A percentile compares a stretch with the other conserved stretches of the same genome.
phyloP scores from a whole-genome alignment of 2,797 vertebrate genomes.

The Oreortyx pictus region DNA sequence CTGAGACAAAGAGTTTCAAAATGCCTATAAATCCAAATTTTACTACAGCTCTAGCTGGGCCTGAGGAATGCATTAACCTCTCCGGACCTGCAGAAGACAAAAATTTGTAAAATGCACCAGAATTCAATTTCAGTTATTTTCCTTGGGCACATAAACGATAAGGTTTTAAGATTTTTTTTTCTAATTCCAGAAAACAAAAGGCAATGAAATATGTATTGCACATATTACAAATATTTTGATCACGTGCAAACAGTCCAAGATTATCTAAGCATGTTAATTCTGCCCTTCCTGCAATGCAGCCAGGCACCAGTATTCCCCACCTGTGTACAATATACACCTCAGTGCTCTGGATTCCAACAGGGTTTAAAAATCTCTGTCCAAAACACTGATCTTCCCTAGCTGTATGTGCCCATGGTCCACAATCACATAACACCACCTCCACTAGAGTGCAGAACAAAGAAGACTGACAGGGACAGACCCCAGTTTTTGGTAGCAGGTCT shows the following conservation, averaged over 20 bases:
- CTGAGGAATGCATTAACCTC: conserved; percentile 26
- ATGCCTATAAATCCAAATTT: conserved; percentile 33
- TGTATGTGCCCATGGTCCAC: background rate
- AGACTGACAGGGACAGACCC: accelerated
- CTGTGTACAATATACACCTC: background rate
- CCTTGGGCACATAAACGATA: background rate
- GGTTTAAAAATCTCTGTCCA: background rate
- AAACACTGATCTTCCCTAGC: background rate
- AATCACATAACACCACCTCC: background rate
- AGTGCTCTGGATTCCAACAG: background rate
- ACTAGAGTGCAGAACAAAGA: background rate
- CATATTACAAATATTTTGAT: background rate
- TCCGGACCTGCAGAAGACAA: background rate
- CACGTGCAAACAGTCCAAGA: background rate
- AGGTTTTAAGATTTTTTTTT: background rate
- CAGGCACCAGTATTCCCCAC: background rate
- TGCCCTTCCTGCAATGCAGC: background rate
- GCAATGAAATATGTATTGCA: background rate
- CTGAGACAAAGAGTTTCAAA: background rate
- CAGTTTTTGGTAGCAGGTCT: background rate
- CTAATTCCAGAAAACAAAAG: background rate
- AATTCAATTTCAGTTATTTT: conserved; percentile 6
- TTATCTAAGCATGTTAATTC: background rate
- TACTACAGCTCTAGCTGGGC: background rate
- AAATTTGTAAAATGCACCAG: background rate